Percentiles rank a stretch among this genome's conserved stretches.
Evolutionary conservation across 2,888 invertebrate genomes (phyloP).

Genomic region (Scotopteryx bipunctaria): DNA sequence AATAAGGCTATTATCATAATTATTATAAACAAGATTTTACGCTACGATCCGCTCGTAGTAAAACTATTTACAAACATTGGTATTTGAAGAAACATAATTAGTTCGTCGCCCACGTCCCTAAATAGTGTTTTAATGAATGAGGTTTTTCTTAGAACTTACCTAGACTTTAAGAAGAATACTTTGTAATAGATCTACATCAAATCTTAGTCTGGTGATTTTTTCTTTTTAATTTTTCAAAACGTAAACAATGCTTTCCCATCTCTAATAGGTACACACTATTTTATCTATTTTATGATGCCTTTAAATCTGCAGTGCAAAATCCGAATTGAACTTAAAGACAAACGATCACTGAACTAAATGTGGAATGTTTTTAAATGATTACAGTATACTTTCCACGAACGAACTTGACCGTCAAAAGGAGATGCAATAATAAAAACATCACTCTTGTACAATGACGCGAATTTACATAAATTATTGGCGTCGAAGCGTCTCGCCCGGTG

Average conservation of each 20-base stretch:
- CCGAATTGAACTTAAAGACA: constrained; percentile 18
- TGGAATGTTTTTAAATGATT: constrained; percentile 23
- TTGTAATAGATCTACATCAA: no score
- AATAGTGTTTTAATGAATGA: background rate
- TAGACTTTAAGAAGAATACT: no score
- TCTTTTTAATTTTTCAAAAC: no score
- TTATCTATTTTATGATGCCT: background rate
- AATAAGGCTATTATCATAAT: constrained; percentile 78
- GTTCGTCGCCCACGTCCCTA: constrained; percentile 14
- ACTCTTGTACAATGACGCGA: constrained; percentile 76
- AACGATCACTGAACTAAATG: constrained; percentile 22
- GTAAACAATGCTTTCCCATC: no score
- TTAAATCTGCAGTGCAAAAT: background rate
- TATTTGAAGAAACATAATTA: constrained; percentile 32
- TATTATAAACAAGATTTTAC: constrained; percentile 81
- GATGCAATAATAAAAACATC: constrained; percentile 75
- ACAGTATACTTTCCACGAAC: constrained; percentile 62
- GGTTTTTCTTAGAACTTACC: no score
- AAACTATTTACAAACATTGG: constrained; percentile 67
- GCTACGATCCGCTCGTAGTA: constrained; percentile 71
- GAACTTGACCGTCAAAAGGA: constrained; percentile 81
- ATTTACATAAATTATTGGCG: constrained; percentile 83
- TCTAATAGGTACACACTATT: no score
- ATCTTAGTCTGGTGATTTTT: no score
- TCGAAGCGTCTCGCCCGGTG: constrained; percentile 62